Evolutionary conservation across 2,797 vertebrate genomes (phyloP).

Genomic region (Acropternis orthonyx): DNA sequence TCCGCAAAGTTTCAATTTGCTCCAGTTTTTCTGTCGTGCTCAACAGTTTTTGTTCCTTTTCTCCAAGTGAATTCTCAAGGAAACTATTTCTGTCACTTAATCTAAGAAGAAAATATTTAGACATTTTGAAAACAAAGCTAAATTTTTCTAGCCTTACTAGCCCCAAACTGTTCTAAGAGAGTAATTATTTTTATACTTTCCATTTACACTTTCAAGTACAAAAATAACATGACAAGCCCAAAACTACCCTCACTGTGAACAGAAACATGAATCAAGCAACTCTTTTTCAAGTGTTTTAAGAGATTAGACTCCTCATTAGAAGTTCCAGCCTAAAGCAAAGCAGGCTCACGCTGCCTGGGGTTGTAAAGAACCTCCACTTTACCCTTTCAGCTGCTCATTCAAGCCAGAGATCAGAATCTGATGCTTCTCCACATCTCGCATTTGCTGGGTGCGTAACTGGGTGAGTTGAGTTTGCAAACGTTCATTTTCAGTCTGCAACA

Average conservation of each 20-base stretch:
- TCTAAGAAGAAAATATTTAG: slow-evolving; percentile 66
- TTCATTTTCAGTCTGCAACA: slow-evolving; percentile 84
- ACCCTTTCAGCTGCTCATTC: slow-evolving; percentile 89
- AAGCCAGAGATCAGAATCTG: slow-evolving; percentile 82
- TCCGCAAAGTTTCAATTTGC: slow-evolving; percentile 77
- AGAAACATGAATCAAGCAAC: not conserved
- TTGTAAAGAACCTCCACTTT: not conserved
- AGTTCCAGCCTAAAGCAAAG: not conserved
- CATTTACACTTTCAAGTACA: not conserved
- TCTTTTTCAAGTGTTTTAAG: not conserved
- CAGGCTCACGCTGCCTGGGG: not conserved
- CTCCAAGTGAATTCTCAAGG: slow-evolving; percentile 86
- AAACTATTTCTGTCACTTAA: slow-evolving; percentile 84
- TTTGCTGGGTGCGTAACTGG: slow-evolving; percentile 81
- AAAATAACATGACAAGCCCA: not conserved
- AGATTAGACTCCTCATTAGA: not conserved
- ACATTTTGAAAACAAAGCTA: not conserved
- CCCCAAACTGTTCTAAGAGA: not conserved
- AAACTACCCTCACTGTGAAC: not conserved
- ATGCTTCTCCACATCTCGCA: slow-evolving; percentile 84
- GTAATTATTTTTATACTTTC: not conserved
- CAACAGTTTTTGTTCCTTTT: slow-evolving; percentile 86
- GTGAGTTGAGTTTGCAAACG: slow-evolving; percentile 84
- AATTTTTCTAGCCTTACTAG: not conserved
- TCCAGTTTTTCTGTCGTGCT: slow-evolving; percentile 81